Percentiles rank a stretch among this genome's conserved stretches.
phyloP scores from a whole-genome alignment of 2,113 vertebrate genomes.

The Forbesichthys papilliferus region DNA sequence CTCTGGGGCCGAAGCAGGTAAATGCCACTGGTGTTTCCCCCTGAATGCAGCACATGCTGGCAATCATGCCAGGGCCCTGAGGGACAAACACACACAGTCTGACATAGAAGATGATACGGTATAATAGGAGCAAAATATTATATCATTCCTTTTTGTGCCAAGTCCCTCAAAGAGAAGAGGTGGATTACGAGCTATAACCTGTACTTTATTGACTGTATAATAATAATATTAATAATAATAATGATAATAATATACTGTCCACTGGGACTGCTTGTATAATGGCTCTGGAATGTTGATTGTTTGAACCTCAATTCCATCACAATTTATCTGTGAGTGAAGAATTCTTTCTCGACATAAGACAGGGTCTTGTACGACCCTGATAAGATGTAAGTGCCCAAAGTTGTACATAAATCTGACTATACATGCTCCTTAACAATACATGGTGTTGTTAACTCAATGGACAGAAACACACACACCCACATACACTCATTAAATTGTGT shows the following conservation, averaged over 20 bases:
- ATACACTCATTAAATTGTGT: background rate
- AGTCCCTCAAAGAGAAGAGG: conserved; percentile 4
- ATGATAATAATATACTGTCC: too few relatives aligned
- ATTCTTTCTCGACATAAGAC: conserved; percentile 21
- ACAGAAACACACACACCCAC: background rate
- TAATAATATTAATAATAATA: too few relatives aligned
- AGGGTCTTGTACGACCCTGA: conserved; percentile 23
- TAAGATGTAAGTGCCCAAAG: conserved; percentile 13
- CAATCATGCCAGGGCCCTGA: conserved; percentile 88
- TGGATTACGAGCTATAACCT: background rate
- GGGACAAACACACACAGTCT: background rate
- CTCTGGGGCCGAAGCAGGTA: conserved; percentile 78
- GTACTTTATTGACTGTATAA: too few relatives aligned
- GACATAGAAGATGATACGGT: background rate
- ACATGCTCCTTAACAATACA: conserved; percentile 2
- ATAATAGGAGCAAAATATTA: background rate
- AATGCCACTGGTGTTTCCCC: conserved; percentile 79
- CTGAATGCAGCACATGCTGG: conserved; percentile 76
- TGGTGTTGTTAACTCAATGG: background rate
- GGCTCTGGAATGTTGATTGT: conserved; percentile 9
- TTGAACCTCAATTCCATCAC: background rate
- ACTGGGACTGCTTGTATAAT: background rate
- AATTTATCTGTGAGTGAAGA: conserved; percentile 39
- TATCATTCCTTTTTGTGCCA: background rate
- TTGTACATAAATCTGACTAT: background rate